A percentile compares a stretch with the other conserved stretches of the same genome.
Evolutionary conservation across 1,140 invertebrate species (phyloP).

Genomic region (Bombus turneri): DNA sequence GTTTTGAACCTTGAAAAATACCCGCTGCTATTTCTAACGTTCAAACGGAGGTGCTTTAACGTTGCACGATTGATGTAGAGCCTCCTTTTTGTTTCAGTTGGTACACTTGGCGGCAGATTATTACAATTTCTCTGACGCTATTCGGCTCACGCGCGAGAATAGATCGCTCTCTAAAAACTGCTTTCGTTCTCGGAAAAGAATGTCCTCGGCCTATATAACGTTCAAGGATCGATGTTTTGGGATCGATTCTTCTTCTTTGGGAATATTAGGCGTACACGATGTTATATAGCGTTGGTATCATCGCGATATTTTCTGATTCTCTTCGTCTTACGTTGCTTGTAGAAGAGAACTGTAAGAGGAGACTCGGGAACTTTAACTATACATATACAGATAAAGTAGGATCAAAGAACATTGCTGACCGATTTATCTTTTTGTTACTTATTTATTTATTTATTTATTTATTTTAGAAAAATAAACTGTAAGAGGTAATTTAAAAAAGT

Average conservation of each 20-base stretch:
- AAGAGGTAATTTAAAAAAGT: background rate
- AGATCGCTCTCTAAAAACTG: slow-evolving; percentile 21
- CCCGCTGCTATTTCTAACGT: background rate
- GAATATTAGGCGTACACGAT: background rate
- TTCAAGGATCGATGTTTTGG: slow-evolving; percentile 11
- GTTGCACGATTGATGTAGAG: background rate
- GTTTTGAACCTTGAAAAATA: background rate
- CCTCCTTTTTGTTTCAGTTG: background rate
- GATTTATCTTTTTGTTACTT: background rate
- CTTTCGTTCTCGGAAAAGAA: slow-evolving; percentile 25
- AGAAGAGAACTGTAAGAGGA: no score
- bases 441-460: background rate
- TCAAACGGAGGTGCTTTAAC: background rate
- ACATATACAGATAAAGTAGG: no score
- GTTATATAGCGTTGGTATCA: no score
- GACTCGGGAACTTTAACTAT: no score
- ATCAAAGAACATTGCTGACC: no score
- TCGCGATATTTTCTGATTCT: background rate
- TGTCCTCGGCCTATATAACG: slow-evolving; percentile 20
- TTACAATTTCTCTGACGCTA: slow-evolving; percentile 7
- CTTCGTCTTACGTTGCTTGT: no score
- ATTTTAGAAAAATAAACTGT: background rate
- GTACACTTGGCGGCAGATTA: background rate
- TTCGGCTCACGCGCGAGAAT: slow-evolving; percentile 6
- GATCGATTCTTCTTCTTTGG: background rate